phyloP scores from a whole-genome alignment of 30 jellyfish, hydroid and myxozoan species.

The Turritopsis dohrnii region DNA sequence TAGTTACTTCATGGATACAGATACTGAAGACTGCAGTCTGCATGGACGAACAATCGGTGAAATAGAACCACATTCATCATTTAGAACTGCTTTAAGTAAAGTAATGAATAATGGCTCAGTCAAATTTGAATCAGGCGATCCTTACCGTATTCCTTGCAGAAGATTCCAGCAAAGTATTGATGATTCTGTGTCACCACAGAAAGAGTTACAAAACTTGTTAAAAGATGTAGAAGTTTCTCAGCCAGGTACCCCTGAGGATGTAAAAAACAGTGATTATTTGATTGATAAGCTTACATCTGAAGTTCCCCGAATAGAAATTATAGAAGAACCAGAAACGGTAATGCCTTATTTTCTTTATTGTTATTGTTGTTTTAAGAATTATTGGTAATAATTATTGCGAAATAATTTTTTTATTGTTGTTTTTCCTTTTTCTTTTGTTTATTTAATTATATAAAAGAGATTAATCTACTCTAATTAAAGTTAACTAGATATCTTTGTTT shows the following conservation, averaged over 20 bases:
- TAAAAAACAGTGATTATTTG: conserved; percentile 39
- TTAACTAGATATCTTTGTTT: neutral
- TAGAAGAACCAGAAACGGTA: conserved; percentile 95
- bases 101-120: neutral
- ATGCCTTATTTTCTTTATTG: too few relatives aligned
- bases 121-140: neutral
- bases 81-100: conserved; percentile 6
- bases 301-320: conserved; percentile 72
- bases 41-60: neutral
- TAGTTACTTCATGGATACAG: conserved; percentile 13
- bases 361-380: too few relatives aligned
- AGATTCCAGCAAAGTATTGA: conserved; percentile 11
- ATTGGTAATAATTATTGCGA: too few relatives aligned
- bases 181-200: conserved; percentile 16
- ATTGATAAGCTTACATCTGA: conserved; percentile 40
- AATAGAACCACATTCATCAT: neutral
- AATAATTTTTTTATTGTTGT: too few relatives aligned
- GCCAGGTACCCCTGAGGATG: conserved; percentile 32
- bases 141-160: conserved; percentile 4
- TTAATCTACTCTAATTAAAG: too few relatives aligned
- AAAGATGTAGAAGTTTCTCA: conserved; percentile 22
- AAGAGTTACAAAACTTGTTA: conserved; percentile 17
- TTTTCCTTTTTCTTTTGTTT: too few relatives aligned
- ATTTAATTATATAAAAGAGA: too few relatives aligned
- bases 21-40: conserved; percentile 17